phyloP scores from a whole-genome alignment of 2,113 vertebrate genomes.

The Pycnonotus jocosus region DNA sequence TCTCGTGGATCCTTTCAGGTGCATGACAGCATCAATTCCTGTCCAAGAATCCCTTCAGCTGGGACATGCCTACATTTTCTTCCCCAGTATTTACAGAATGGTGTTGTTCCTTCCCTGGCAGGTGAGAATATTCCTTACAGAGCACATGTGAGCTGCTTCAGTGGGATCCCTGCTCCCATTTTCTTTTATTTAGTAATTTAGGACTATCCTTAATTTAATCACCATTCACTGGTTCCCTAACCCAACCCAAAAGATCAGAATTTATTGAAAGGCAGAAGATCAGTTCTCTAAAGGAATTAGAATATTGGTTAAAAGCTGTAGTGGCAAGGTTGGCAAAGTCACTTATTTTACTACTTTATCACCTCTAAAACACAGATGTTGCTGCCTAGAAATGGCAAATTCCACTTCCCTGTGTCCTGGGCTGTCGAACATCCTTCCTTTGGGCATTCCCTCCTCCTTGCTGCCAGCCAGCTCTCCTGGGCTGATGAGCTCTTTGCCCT shows the following conservation, averaged over 20 bases:
- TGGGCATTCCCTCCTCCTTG: fast-evolving
- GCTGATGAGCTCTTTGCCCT: fast-evolving
- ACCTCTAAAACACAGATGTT: background rate
- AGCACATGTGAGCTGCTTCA: background rate
- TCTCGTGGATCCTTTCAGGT: fast-evolving
- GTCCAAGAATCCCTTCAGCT: background rate
- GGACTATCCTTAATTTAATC: background rate
- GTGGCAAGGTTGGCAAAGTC: background rate
- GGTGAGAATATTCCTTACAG: background rate
- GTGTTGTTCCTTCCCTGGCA: background rate
- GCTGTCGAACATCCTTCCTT: background rate
- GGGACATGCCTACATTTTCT: background rate
- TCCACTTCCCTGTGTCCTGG: fast-evolving
- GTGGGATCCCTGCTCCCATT: background rate
- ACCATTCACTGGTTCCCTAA: background rate
- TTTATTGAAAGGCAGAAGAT: background rate
- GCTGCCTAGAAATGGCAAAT: background rate
- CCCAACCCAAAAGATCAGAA: background rate
- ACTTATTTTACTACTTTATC: background rate
- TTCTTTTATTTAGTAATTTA: background rate
- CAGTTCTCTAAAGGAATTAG: background rate
- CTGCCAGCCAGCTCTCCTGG: fast-evolving
- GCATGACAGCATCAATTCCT: fast-evolving
- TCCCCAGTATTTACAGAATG: background rate
- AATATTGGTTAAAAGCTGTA: background rate